Evolutionary conservation across 2,888 invertebrate species (phyloP).

Genomic region (Galeopsomyia nigrocyanea): DNA sequence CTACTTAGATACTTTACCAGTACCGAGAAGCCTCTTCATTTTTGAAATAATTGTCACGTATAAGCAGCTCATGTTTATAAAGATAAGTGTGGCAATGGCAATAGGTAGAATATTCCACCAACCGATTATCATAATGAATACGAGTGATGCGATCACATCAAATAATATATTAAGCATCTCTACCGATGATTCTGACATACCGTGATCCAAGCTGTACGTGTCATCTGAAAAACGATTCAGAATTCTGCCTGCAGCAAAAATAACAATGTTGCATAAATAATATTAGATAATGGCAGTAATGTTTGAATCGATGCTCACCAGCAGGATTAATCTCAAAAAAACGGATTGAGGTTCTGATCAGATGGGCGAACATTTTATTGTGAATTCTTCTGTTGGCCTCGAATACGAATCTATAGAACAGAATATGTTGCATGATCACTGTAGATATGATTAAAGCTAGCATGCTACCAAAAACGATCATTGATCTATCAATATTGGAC

Average conservation of each 20-base stretch:
- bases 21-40: too few relatives aligned
- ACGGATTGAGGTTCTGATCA: conserved; percentile 81
- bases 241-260: conserved; percentile 75
- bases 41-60: too few relatives aligned
- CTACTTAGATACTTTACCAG: too few relatives aligned
- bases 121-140: conserved; percentile 79
- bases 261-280: neutral
- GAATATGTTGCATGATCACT: conserved; percentile 76
- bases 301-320: conserved; percentile 73
- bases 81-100: conserved; percentile 74
- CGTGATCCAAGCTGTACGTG: conserved; percentile 83
- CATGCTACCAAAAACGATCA: too few relatives aligned
- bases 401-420: conserved; percentile 83
- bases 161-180: conserved; percentile 78
- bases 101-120: conserved; percentile 79
- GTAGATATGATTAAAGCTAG: conserved; percentile 73
- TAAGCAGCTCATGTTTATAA: conserved; percentile 76
- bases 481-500: too few relatives aligned
- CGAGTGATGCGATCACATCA: conserved; percentile 79
- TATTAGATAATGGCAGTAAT: neutral
- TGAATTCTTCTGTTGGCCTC: conserved; percentile 82
- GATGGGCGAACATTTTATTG: conserved; percentile 81
- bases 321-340: conserved; percentile 90
- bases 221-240: conserved; percentile 89
- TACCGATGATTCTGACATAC: conserved; percentile 77